Conservation (phyloP, 2,888 invertebrate species). For the Acronicta alni region DNA sequence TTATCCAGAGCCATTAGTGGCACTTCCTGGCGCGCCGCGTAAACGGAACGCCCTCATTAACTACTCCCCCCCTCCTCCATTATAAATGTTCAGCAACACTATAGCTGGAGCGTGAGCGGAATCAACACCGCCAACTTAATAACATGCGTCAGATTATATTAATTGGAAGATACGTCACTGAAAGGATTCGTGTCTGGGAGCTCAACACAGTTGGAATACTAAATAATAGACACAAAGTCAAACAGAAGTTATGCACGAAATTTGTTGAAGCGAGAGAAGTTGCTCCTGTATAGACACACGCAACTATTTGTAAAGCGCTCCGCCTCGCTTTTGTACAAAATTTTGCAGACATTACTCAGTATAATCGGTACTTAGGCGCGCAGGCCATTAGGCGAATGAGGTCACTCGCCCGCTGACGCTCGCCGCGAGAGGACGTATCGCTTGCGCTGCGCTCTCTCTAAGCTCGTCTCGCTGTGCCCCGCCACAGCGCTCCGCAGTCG, state of each 20-base stretch:
- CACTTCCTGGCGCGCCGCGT: constrained; percentile 59
- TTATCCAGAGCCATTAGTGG: constrained; percentile 68
- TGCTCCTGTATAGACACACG: constrained; percentile 19
- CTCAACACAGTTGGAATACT: constrained; percentile 40
- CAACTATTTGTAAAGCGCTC: constrained; percentile 34
- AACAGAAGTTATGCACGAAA: constrained; percentile 27
- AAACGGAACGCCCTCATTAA: constrained; percentile 68
- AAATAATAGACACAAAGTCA: constrained; percentile 30
- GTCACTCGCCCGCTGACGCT: too few species aligned
- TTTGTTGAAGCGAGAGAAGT: constrained; percentile 20
- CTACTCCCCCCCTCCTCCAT: constrained; percentile 54
- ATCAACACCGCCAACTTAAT: constrained; percentile 39
- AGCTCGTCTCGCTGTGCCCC: too few species aligned
- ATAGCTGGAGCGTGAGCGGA: constrained; percentile 51
- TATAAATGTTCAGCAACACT: constrained; percentile 48
- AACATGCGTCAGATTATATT: constrained; percentile 52
- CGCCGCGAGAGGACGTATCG: too few species aligned
- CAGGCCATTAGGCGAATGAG: constrained; percentile 45
- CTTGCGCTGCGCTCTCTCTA: too few species aligned
- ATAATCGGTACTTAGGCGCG: constrained; percentile 43
- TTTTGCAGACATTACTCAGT: constrained; percentile 41
- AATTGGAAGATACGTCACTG: constrained; percentile 52
- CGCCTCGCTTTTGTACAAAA: constrained; percentile 33
- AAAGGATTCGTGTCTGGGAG: constrained; percentile 43
- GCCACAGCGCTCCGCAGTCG: too few species aligned